Evolutionary conservation across 2,888 invertebrate species (phyloP), one percentile per base, ranked within the genome.

Genomic region (Hartigia nigra): DNA sequence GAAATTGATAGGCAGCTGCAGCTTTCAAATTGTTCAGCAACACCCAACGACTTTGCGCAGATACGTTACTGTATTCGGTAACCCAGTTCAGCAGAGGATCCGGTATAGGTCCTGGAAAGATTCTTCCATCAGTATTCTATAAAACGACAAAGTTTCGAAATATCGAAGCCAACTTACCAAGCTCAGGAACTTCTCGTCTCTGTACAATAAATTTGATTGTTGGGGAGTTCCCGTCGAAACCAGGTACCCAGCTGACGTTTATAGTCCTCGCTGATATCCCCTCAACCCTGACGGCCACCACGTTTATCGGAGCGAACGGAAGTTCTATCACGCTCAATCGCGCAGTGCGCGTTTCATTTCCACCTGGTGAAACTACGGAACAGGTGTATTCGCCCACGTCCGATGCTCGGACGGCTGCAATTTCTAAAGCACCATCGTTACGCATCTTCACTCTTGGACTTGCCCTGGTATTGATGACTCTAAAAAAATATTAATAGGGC

Each of bases 191-290:
- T 87, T 97, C 96, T 82, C 98, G 94, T 91, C 96, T 96, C 91
- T 99, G 98, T 78, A 99, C 94, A 83, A 98, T 97, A 91, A 97
- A 99, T 90, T 98, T 97, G 86, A 96, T 94, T 80, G 99, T 96
- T 12, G 98, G 97, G 88, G 98, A 98, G 92, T 99, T 99, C 78
- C 99, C 99, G 92, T 99, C 98, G 92, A 99, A 99, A 37, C 98
- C 98, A 0, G 98, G 96, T 14, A 96, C 96, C 99, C 99, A 99
- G 32, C 96, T 96, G 4, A 99, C 95, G 89, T 98, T 97, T 82
- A 99, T 97, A 37, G 97, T 96, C 89, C 95, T 94, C 81, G 95
- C 95, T 3, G 94, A 93, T 23, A 94, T 93, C 9, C 94, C 93
- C 76, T 95, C 95, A 1, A 96, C 89, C 83, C 95, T 93, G 79